phyloP scores from a whole-genome alignment of 1,140 invertebrate species.

The Ceratina australensis region DNA sequence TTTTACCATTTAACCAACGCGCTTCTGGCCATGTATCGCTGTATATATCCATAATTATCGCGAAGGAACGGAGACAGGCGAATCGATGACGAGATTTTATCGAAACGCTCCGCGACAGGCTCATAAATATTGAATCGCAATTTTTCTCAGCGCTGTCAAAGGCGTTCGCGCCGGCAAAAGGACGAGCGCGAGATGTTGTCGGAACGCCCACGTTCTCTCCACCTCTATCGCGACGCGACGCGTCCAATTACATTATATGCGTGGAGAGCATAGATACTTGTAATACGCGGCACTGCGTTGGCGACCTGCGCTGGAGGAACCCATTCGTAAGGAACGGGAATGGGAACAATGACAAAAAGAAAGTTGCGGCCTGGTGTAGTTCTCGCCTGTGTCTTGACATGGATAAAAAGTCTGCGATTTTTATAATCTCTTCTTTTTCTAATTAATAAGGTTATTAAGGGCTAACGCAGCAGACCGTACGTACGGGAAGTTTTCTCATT shows the following conservation, averaged over 20 bases:
- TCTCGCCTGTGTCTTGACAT: too few relatives aligned
- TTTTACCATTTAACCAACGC: too few relatives aligned
- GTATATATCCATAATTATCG: constrained; percentile 14
- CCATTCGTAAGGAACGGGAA: too few relatives aligned
- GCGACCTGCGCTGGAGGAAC: not conserved
- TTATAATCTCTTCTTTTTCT: too few relatives aligned
- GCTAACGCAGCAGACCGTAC: too few relatives aligned
- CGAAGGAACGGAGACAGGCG: not conserved
- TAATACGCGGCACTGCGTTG: constrained; percentile 37
- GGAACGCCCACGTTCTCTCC: constrained; percentile 50
- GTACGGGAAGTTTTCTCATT: too few relatives aligned
- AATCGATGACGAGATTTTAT: constrained; percentile 21
- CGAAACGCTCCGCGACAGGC: not conserved
- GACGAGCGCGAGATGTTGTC: constrained; percentile 20
- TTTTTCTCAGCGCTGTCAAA: constrained; percentile 19
- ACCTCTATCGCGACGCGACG: constrained; percentile 9
- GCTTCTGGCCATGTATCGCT: too few relatives aligned
- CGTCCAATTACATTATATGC: constrained; percentile 56
- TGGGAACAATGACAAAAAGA: constrained; percentile 14
- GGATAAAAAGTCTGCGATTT: too few relatives aligned
- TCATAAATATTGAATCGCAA: constrained; percentile 34
- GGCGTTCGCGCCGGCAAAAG: constrained; percentile 34
- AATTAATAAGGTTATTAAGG: too few relatives aligned
- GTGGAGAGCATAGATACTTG: constrained; percentile 57
- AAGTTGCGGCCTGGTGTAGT: not conserved